Evolutionary conservation across 2,888 invertebrate species (phyloP), one percentile per base, ranked within the genome.

Genomic region (Caenorhabditis uteleia): DNA sequence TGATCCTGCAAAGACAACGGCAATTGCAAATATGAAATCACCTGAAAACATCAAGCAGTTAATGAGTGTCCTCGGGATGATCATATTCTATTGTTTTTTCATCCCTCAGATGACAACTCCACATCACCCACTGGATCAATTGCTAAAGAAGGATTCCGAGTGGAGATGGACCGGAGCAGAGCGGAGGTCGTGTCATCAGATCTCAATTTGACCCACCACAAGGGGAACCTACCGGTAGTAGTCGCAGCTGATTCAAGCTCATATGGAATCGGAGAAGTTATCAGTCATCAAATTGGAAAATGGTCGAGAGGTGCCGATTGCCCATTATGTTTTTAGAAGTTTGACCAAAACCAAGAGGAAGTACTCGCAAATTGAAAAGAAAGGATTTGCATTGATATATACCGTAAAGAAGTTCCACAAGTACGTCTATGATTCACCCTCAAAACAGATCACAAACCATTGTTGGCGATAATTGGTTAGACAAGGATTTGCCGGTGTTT

Each of bases 341-440:
- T 29, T 66, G 33, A 55, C 48, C 7, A 33, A 7, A 3, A 26
- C 65, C 5, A 43, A 66, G 40, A 25, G 21, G n/a, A 33, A 48
- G 8, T 66, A 66, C 42, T 21, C 40, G 12, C 67, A 67, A 33
- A 61, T 67, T 23, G 67, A 60, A 40, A 61, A 67, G 38, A 60
- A 66, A 43, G 60, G 42, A 2, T 29, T 66, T 8, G 66, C 44
- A 2, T 26, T 66, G n/a, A 40, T 66, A 2, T 60, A 25, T 27
- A 39, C 48, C 6, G 45, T 60, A 2, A 25, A 40, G 14, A 60
- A 60, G 42, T 60, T 42, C 38, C 66, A 66, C 40, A 29, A 48
- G 27, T 66, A 40, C 34, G n/a, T 66, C 1, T 48, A 29, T 38
- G 66, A 10, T 61, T 61, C 45, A 23, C 23, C 10, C 49, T 67